phyloP scores from a whole-genome alignment of 2,113 vertebrate species.

The Perognathus longimembris region DNA sequence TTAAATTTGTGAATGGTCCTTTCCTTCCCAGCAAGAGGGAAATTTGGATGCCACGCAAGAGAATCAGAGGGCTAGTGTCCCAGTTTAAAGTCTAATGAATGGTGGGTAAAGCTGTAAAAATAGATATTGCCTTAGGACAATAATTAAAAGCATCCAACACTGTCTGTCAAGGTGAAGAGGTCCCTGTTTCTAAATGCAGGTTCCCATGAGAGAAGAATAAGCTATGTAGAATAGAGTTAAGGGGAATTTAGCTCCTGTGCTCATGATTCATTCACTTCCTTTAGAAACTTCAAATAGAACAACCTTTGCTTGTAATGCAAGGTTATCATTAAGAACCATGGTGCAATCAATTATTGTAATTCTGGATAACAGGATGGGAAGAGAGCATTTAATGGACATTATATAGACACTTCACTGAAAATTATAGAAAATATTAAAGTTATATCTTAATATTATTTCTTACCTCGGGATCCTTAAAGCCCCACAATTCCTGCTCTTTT shows the following conservation, averaged over 20 bases:
- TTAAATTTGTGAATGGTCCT: constrained; percentile 67
- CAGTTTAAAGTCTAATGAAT: constrained; percentile 73
- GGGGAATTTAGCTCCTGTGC: constrained; percentile 30
- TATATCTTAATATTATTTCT: constrained; percentile 42
- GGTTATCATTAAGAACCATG: constrained; percentile 52
- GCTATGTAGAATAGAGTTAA: not conserved
- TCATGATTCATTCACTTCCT: constrained; percentile 50
- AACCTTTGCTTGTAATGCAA: constrained; percentile 39
- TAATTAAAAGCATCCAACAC: constrained; percentile 57
- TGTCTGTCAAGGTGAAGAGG: constrained; percentile 75
- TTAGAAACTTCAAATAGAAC: constrained; percentile 50
- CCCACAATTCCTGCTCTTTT: not conserved
- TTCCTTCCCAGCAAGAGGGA: constrained; percentile 18
- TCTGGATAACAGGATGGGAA: not conserved
- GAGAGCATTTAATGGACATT: not conserved
- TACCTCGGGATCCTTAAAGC: not conserved
- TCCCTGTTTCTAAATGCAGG: constrained; percentile 67
- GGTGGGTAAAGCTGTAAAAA: constrained; percentile 72
- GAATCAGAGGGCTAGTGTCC: constrained; percentile 63
- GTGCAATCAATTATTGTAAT: constrained; percentile 47
- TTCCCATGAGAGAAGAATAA: constrained; percentile 41
- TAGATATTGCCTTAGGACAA: constrained; percentile 74
- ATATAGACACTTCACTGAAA: not conserved
- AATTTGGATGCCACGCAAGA: constrained; percentile 65
- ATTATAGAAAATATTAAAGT: not conserved